Conservation (phyloP, 2,888 invertebrate genomes). For the Coecobrya sp. region DNA sequence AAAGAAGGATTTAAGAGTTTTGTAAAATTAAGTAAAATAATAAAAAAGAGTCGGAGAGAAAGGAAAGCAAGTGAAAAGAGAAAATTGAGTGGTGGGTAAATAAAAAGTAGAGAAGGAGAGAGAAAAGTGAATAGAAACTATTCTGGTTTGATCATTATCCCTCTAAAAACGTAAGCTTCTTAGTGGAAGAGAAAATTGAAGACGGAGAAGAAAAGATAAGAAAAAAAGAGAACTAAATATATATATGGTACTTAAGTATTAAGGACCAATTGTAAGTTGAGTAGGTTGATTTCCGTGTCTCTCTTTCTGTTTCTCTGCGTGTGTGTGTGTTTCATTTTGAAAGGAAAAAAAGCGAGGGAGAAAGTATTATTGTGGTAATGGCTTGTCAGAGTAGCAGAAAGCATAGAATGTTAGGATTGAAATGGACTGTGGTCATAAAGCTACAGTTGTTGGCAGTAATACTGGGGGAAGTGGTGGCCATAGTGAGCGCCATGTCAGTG, state of each 20-base stretch:
- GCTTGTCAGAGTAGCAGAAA: constrained; percentile 66
- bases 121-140: background rate
- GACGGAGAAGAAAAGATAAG: constrained; percentile 20
- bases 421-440: constrained; percentile 57
- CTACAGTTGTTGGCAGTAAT: constrained; percentile 61
- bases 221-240: background rate
- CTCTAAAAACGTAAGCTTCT: constrained; percentile 59
- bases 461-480: constrained; percentile 42
- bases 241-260: constrained; percentile 39
- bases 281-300: constrained; percentile 32
- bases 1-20: background rate
- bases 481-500: constrained; percentile 54
- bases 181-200: constrained; percentile 29
- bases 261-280: constrained; percentile 44
- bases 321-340: background rate
- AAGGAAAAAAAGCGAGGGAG: background rate
- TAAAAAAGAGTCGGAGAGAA: background rate
- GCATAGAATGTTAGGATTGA: constrained; percentile 45
- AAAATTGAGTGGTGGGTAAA: constrained; percentile 45
- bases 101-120: constrained; percentile 30
- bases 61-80: background rate
- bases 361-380: constrained; percentile 58
- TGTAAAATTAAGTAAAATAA: constrained; percentile 9
- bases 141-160: constrained; percentile 54
- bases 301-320: background rate